These are phyloP conservation scores for Scaptomyza cyrtandrae DNA, from an alignment of 2,888 invertebrate genomes.

Conservation along the genomic window DNA sequence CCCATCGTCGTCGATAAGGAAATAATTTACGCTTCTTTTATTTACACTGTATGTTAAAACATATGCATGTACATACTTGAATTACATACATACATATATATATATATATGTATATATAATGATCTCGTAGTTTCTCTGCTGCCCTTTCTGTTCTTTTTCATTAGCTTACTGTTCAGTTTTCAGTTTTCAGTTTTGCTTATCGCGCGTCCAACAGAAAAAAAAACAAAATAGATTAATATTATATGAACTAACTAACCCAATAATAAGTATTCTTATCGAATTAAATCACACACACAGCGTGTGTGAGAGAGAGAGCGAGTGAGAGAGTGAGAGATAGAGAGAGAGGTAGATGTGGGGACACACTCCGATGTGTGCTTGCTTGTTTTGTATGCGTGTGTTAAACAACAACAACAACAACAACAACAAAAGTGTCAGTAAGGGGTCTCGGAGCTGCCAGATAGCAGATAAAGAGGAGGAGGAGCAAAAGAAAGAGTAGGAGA, in stretches of 20 bases:
- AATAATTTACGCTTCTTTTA: not conserved
- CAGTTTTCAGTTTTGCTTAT: slow-evolving; percentile 60
- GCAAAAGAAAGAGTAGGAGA: not conserved
- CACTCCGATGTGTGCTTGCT: slow-evolving; percentile 17
- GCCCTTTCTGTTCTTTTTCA: slow-evolving; percentile 27
- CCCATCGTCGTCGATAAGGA: not conserved
- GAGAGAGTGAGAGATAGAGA: slow-evolving; percentile 1
- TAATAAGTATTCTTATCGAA: slow-evolving; percentile 78
- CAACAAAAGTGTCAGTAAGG: slow-evolving; percentile 59
- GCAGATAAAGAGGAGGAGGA: slow-evolving; percentile 38
- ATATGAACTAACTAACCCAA: slow-evolving; percentile 78
- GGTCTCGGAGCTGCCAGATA: slow-evolving; percentile 52
- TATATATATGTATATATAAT: not conserved
- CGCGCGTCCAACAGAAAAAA: slow-evolving; percentile 46
- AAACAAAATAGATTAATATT: slow-evolving; percentile 54
- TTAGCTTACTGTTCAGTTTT: slow-evolving; percentile 22
- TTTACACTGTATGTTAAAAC: not conserved
- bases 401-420: slow-evolving; percentile 42
- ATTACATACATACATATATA: not conserved
- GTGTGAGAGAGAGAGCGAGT: too few relatives aligned
- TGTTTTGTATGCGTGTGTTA: slow-evolving; percentile 25
- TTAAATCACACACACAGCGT: slow-evolving; percentile 60
- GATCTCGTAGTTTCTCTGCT: slow-evolving; percentile 34
- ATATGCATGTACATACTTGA: not conserved
- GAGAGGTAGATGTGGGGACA: not conserved